Conservation (phyloP, 2,113 vertebrate genomes). For the Salvelinus sp. region DNA sequence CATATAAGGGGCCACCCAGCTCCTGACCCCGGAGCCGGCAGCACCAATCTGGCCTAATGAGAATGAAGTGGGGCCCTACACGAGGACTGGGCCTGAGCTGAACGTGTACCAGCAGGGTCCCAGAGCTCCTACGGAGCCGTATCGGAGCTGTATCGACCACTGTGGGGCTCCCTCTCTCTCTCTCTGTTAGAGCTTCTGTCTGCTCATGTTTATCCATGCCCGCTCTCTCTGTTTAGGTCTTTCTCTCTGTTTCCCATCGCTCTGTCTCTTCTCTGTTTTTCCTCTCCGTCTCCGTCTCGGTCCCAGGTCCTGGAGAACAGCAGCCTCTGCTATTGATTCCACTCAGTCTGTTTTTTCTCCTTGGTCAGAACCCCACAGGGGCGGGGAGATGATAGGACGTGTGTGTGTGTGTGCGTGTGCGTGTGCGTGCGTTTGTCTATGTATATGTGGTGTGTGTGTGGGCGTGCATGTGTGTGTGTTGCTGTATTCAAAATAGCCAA, state of each 20-base stretch:
- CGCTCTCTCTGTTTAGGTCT: no score
- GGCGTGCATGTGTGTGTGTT: no score
- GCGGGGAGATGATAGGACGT: neutral
- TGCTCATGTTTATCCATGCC: constrained; percentile 26
- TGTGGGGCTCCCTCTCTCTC: constrained; percentile 31
- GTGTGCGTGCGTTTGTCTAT: neutral
- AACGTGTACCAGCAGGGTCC: constrained; percentile 40
- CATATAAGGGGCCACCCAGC: neutral
- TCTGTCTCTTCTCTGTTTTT: neutral
- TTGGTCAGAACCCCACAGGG: constrained; percentile 34
- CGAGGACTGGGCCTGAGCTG: constrained; percentile 6
- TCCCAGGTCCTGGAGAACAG: constrained; percentile 54
- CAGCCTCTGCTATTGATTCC: constrained; percentile 54
- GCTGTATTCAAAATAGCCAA: neutral
- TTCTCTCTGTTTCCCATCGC: constrained; percentile 2
- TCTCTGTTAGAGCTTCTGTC: constrained; percentile 24
- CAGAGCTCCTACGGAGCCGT: no score
- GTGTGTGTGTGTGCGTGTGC: neutral
- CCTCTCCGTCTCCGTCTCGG: constrained; percentile 40
- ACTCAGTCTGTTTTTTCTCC: constrained; percentile 47
- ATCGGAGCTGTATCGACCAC: constrained; percentile 40
- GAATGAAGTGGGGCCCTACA: constrained; percentile 16
- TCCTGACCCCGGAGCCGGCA: neutral
- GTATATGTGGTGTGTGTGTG: no score
- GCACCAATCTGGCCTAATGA: constrained; percentile 23